Conservation (phyloP, 1,140 invertebrate species). For the Harpegnathos saltator region DNA sequence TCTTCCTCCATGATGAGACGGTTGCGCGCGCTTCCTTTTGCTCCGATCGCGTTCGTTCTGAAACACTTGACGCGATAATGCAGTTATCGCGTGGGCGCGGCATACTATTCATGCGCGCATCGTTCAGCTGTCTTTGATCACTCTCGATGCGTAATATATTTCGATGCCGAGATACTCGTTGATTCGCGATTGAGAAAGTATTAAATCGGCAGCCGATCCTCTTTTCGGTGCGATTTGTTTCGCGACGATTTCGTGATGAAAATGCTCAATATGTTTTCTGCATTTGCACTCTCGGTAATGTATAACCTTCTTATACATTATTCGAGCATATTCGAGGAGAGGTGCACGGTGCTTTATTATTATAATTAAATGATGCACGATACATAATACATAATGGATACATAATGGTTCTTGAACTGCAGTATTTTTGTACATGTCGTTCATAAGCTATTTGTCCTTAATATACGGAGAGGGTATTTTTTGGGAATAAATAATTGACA, state of each 20-base stretch:
- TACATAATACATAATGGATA: no score
- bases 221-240: neutral
- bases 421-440: no score
- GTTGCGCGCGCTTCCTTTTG: conserved; percentile 25
- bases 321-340: no score
- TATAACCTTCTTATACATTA: no score
- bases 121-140: conserved; percentile 34
- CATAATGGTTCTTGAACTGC: no score
- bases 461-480: no score
- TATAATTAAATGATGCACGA: no score
- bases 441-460: no score
- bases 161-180: neutral
- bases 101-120: conserved; percentile 35
- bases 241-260: no score
- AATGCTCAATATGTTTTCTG: neutral
- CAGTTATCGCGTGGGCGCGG: conserved; percentile 20
- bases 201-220: neutral
- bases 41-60: conserved; percentile 17
- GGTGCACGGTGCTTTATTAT: no score
- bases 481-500: no score
- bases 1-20: conserved; percentile 26
- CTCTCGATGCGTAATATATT: conserved; percentile 22
- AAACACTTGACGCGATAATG: conserved; percentile 45
- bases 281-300: neutral
- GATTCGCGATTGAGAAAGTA: neutral